Base-by-base conservation (phyloP, 2,888 invertebrate species). In the Gastracanthus pulcherrimus region DNA sequence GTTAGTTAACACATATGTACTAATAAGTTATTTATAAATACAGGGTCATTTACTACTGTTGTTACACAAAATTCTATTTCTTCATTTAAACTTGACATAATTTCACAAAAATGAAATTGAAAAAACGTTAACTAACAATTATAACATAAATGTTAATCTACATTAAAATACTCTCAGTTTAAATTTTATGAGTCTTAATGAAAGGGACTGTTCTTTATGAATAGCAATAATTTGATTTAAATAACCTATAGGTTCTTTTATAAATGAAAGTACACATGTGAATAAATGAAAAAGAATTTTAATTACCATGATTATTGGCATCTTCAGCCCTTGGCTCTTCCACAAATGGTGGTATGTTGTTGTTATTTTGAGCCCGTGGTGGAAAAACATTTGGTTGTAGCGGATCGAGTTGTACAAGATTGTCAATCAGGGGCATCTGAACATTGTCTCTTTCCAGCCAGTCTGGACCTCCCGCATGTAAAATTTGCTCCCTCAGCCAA, bases 401-500 rank as follows among this genome's bases (percentile, higher is more conserved):
- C 66, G 82, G 86, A 69, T 82, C 88, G 85, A 16, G 88, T 86
- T 31, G 86, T 76, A 31, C 87, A 2, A 92, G 92, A 67, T 93
- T 92, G 9, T 92, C 93, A 6, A 93, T 93, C 3, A 93, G 91
- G 58, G 93, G 93, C 36, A 90, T 79, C 70, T 89, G 89, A 36
- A 88, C 87, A 83, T 94, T 93, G 84, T 96, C 96, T 83, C 96
- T 93, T 89, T 96, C 97, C 88, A 99, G 93, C 99, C 99, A 99
- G 88, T 98, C 98, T 0, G 98, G 98, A 0, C 98, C 99, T 36
- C 98, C 99, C 0, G 98, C 99, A 90, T 98, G 98, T 87, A 99
- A 94, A 82, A 99, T 99, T 92, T 99, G 99, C 92, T 99, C 99
- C 85, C 99, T 93, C 69, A 99, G 93, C 99, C 99, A 99, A 4